These are phyloP conservation scores for Sternarchorhynchus goeldii DNA, from an alignment of 2,797 vertebrate genomes.

Conservation along the genomic window DNA sequence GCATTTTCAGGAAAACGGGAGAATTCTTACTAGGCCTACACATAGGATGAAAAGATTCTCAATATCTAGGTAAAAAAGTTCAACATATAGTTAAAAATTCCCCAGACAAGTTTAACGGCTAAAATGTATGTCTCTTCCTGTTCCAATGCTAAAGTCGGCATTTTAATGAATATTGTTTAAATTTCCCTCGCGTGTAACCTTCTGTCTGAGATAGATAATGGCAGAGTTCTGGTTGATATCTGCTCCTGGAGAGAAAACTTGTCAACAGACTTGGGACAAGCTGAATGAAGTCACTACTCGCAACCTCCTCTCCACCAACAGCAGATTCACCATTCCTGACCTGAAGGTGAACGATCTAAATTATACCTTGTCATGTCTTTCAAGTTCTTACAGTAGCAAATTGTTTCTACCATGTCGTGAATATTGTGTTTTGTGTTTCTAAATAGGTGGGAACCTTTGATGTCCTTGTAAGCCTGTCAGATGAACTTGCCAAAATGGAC, in stretches of 20 bases:
- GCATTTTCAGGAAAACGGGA: too few species aligned
- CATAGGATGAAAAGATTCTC: too few species aligned
- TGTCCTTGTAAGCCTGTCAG: slow-evolving; percentile 94
- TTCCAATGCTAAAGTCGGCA: not conserved
- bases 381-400: not conserved
- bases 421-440: slow-evolving; percentile 48
- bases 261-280: slow-evolving; percentile 97
- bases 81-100: not conserved
- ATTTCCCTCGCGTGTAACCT: not conserved
- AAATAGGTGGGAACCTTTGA: slow-evolving; percentile 93
- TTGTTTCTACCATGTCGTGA: slow-evolving; percentile 44
- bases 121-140: not conserved
- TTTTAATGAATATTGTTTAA: not conserved
- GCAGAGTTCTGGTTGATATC: slow-evolving; percentile 96
- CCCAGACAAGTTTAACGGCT: too few species aligned
- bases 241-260: slow-evolving; percentile 95
- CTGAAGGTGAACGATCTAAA: slow-evolving; percentile 80
- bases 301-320: slow-evolving; percentile 88
- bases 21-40: too few species aligned
- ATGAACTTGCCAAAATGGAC: slow-evolving; percentile 95
- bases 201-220: slow-evolving; percentile 81
- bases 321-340: slow-evolving; percentile 96
- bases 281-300: slow-evolving; percentile 85
- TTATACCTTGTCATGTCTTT: not conserved
- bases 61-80: too few species aligned